A percentile compares a stretch with the other conserved stretches of the same genome.
Conservation (phyloP, 2,113 vertebrate genomes). For the human region GRCh38 chr1:76228001-76228500, state of each 20-base stretch:
- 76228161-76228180: background rate
- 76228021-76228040: conserved; percentile 59
- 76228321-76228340: background rate
- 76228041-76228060: conserved; percentile 53
- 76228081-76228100: conserved; percentile 46
- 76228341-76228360: background rate
- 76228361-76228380: background rate
- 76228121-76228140: background rate
- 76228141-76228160: background rate
- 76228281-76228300: background rate
- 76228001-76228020: conserved; percentile 40
- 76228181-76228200: conserved; percentile 25
- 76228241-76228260: background rate
- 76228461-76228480: background rate
- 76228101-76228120: conserved; percentile 46
- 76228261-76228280: background rate
- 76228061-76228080: conserved; percentile 55
- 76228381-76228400: background rate
- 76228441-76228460: background rate
- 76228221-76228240: conserved; percentile 38
- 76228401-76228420: background rate
- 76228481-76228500: background rate
- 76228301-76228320: background rate
- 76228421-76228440: background rate
- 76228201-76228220: background rate